These are phyloP conservation scores for Cotesia congregata DNA, from an alignment of 2,888 invertebrate genomes.

Conservation along the genomic window DNA sequence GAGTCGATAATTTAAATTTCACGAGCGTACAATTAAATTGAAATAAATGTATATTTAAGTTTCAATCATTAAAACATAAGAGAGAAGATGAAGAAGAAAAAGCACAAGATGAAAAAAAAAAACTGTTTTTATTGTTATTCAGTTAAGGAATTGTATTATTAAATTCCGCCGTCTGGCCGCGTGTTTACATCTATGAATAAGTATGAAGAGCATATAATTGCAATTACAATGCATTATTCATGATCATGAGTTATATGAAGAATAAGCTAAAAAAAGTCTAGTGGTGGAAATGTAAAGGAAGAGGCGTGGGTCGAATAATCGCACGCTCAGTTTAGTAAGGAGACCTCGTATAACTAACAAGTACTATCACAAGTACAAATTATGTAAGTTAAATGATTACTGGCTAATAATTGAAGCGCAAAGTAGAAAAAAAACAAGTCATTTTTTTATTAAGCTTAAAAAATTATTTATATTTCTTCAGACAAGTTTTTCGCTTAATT, in stretches of 20 bases:
- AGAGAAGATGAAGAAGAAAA: background rate
- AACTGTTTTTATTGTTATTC: conserved; percentile 18
- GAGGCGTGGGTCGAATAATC: conserved; percentile 47
- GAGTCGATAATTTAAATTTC: background rate
- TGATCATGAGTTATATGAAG: conserved; percentile 54
- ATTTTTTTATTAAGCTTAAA: background rate
- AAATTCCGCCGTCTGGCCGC: conserved; percentile 34
- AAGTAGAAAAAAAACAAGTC: background rate
- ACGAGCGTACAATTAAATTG: background rate
- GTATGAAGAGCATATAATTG: conserved; percentile 55
- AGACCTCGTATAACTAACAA: conserved; percentile 46
- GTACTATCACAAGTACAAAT: background rate
- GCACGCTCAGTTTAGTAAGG: conserved; percentile 57
- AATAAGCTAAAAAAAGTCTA: conserved; percentile 49
- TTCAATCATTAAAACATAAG: background rate
- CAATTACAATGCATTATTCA: conserved; percentile 63
- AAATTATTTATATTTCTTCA: background rate
- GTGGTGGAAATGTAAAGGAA: conserved; percentile 35
- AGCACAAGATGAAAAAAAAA: background rate
- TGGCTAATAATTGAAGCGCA: background rate
- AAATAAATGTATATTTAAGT: conserved; percentile 6
- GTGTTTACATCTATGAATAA: conserved; percentile 55
- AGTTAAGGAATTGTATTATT: conserved; percentile 21
- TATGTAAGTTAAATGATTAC: background rate
- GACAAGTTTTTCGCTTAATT: background rate